Conservation (phyloP, 2,888 invertebrate genomes). For the Diploptera punctata region DNA sequence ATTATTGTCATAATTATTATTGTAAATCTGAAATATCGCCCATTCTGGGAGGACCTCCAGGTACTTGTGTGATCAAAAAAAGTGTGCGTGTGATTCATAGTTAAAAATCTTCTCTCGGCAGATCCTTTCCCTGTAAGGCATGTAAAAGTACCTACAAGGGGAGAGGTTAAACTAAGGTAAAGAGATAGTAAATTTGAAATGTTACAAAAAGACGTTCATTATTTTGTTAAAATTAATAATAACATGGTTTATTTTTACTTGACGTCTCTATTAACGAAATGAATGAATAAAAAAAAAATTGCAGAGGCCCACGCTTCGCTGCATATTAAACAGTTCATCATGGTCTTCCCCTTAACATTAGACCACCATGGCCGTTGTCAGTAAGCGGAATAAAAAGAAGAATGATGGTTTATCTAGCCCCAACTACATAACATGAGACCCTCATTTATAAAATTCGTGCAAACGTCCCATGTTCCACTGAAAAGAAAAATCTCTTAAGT, state of each 20-base stretch:
- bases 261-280: neutral
- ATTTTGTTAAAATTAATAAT: too few relatives aligned
- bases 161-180: too few relatives aligned
- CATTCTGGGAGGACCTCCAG: too few relatives aligned
- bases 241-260: neutral
- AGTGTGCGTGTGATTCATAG: too few relatives aligned
- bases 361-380: neutral
- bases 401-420: neutral
- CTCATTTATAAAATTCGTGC: conserved; percentile 19
- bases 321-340: neutral
- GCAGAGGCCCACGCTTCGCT: neutral
- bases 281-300: neutral
- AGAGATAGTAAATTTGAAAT: too few relatives aligned
- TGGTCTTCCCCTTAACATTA: neutral
- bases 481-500: neutral
- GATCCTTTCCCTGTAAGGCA: too few relatives aligned
- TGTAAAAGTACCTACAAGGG: too few relatives aligned
- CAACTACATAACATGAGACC: neutral
- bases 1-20: too few relatives aligned
- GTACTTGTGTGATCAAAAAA: too few relatives aligned
- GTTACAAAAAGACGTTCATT: too few relatives aligned
- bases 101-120: too few relatives aligned
- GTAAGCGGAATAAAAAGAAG: neutral
- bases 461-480: neutral
- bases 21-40: too few relatives aligned